Evolutionary conservation across 2,113 vertebrate genomes (phyloP).

Genomic region (Apodemus speciosus): DNA sequence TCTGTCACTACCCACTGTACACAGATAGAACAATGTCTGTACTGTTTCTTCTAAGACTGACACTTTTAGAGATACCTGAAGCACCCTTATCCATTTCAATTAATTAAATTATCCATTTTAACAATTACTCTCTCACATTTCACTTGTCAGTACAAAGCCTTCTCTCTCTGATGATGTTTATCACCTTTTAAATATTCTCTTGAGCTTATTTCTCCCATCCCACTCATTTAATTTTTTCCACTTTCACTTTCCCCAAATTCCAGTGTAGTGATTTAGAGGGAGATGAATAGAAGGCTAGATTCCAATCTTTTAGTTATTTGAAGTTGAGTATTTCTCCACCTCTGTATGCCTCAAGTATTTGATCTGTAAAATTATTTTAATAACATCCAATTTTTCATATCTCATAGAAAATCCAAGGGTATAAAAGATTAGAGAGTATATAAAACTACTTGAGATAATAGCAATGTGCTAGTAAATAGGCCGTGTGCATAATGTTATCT

Average conservation of each 20-base stretch:
- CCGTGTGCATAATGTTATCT: not conserved
- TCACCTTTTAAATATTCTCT: constrained; percentile 59
- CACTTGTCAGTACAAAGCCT: not conserved
- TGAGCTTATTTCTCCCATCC: constrained; percentile 42
- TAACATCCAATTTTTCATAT: constrained; percentile 45
- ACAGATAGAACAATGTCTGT: not conserved
- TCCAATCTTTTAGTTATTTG: not conserved
- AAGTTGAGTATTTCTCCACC: constrained; percentile 30
- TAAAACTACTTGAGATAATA: not conserved
- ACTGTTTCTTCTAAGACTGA: not conserved
- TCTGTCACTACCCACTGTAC: not conserved
- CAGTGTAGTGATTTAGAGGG: not conserved
- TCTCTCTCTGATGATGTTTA: constrained; percentile 30
- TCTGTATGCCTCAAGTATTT: constrained; percentile 38
- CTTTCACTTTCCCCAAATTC: constrained; percentile 55
- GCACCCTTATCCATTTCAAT: constrained; percentile 1
- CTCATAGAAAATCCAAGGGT: not conserved
- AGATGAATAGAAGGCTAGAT: constrained; percentile 26
- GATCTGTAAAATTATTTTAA: constrained; percentile 60
- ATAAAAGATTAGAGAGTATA: constrained; percentile 5
- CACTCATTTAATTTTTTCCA: constrained; percentile 48
- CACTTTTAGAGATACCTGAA: not conserved
- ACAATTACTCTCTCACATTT: not conserved
- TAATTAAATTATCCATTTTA: constrained; percentile 49
- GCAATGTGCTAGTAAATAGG: not conserved